Evolutionary conservation across 2,113 vertebrate genomes (phyloP).

Genomic region (Orycteropus afer): DNA sequence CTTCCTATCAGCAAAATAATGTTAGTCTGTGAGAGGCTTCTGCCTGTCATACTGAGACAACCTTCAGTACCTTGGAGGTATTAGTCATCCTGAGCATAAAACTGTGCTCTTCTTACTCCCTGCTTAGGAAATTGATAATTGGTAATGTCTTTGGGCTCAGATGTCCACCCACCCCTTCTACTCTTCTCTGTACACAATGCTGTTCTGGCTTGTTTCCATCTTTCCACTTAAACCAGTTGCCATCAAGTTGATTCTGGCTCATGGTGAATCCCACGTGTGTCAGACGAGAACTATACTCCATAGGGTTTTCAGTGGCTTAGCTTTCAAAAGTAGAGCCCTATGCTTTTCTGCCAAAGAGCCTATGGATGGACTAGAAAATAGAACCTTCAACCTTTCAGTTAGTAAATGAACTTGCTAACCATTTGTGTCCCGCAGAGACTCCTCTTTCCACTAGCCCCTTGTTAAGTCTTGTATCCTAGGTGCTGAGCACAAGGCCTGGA

Average conservation of each 20-base stretch:
- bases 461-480: background rate
- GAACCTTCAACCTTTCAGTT: background rate
- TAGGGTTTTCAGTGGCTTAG: background rate
- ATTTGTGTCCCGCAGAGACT: background rate
- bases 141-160: background rate
- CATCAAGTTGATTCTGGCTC: background rate
- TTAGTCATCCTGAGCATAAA: background rate
- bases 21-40: background rate
- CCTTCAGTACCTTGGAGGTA: background rate
- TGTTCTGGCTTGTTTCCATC: background rate
- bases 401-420: background rate
- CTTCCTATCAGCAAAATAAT: background rate
- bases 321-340: background rate
- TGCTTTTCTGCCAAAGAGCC: background rate
- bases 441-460: background rate
- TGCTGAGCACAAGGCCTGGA: background rate
- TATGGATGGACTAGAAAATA: background rate
- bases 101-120: background rate
- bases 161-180: rapidly evolving
- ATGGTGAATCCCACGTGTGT: background rate
- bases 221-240: background rate
- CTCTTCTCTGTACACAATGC: background rate
- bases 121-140: background rate
- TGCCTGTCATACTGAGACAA: background rate
- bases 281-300: background rate